A percentile compares a stretch with the other conserved stretches of the same genome.
phyloP scores from a whole-genome alignment of 2,888 invertebrate genomes.

The Tetranychus piercei region DNA sequence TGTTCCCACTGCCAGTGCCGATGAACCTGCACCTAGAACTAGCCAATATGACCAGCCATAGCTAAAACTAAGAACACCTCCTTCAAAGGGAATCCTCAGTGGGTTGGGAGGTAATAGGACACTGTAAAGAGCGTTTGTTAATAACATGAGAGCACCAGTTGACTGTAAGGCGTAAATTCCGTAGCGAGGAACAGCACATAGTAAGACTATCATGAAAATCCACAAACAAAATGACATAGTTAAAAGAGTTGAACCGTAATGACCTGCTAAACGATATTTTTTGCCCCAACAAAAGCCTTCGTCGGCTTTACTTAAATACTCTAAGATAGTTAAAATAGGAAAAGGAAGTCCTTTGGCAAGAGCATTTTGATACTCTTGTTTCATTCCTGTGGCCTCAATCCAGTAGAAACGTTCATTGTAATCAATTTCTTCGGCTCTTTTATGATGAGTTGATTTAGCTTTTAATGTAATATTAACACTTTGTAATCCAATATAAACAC shows the following conservation, averaged over 20 bases:
- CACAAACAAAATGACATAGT: conserved; percentile 80
- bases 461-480: conserved; percentile 86
- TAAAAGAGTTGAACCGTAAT: conserved; percentile 64
- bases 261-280: conserved; percentile 76
- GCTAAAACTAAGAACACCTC: conserved; percentile 56
- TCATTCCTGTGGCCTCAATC: conserved; percentile 66
- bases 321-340: conserved; percentile 80
- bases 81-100: conserved; percentile 59
- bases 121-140: conserved; percentile 48
- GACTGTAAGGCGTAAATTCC: conserved; percentile 66
- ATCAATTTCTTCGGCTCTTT: conserved; percentile 47
- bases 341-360: conserved; percentile 71
- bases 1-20: conserved; percentile 58
- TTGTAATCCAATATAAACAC: conserved; percentile 74
- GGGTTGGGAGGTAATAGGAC: conserved; percentile 55
- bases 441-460: conserved; percentile 36
- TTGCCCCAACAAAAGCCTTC: conserved; percentile 92
- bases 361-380: conserved; percentile 58
- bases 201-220: conserved; percentile 73
- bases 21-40: conserved; percentile 59
- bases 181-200: conserved; percentile 59
- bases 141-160: conserved; percentile 60
- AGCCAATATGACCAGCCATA: conserved; percentile 95
- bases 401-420: conserved; percentile 87
- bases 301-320: conserved; percentile 78